Percentiles rank a stretch among this genome's conserved stretches.
Evolutionary conservation across 2,888 invertebrate genomes (phyloP).

Genomic region (Brachypterus glaber): DNA sequence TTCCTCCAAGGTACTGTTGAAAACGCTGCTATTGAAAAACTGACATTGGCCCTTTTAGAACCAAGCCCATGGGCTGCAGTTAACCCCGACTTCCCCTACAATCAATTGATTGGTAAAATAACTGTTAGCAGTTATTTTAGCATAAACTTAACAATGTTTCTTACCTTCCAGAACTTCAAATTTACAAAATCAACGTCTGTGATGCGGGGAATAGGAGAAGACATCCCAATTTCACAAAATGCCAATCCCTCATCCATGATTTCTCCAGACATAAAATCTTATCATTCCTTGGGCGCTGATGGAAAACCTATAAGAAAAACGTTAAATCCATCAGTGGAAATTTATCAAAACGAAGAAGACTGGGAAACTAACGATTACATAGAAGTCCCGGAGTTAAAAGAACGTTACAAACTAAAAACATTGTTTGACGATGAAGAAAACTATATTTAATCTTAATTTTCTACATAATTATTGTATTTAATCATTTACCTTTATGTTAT

Average conservation of each 20-base stretch:
- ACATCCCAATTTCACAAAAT: slow-evolving; percentile 55
- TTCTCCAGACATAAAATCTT: slow-evolving; percentile 46
- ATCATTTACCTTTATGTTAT: too few relatives aligned
- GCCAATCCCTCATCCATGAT: slow-evolving; percentile 45
- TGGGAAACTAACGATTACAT: slow-evolving; percentile 63
- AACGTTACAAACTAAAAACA: slow-evolving; percentile 27
- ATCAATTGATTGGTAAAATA: too few relatives aligned
- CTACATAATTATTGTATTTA: too few relatives aligned
- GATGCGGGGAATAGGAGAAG: slow-evolving; percentile 46
- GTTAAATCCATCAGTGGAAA: slow-evolving; percentile 44
- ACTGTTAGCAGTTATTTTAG: too few relatives aligned
- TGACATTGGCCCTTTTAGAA: too few relatives aligned
- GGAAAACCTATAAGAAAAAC: slow-evolving; percentile 53
- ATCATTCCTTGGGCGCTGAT: slow-evolving; percentile 50
- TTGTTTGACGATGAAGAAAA: too few relatives aligned
- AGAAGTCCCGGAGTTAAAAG: slow-evolving; percentile 42
- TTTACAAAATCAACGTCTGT: slow-evolving; percentile 44
- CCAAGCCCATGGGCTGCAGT: too few relatives aligned
- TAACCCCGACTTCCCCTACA: too few relatives aligned
- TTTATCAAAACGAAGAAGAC: slow-evolving; percentile 46
- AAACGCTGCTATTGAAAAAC: too few relatives aligned
- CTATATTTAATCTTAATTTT: too few relatives aligned
- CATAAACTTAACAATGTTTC: slow-evolving; percentile 5
- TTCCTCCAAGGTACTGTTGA: too few relatives aligned
- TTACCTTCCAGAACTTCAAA: slow-evolving; percentile 46